Conservation (phyloP, 2,888 invertebrate genomes). For the Apeira syringaria region DNA sequence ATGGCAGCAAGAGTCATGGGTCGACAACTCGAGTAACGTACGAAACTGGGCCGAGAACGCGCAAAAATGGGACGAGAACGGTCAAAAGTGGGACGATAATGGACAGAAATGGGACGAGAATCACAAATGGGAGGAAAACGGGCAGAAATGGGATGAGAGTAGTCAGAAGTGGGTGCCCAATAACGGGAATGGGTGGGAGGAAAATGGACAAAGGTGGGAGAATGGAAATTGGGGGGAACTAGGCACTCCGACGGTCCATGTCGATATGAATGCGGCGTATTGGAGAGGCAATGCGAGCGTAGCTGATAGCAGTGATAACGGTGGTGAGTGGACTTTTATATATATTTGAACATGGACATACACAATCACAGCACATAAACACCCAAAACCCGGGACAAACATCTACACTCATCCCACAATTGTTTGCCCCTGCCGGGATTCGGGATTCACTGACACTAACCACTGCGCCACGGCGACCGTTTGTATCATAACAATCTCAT, state of each 20-base stretch:
- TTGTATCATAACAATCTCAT: too few relatives aligned
- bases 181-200: constrained; percentile 62
- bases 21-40: constrained; percentile 63
- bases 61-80: constrained; percentile 48
- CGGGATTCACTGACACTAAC: too few relatives aligned
- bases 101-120: constrained; percentile 52
- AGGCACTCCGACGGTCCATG: constrained; percentile 71
- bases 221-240: constrained; percentile 71
- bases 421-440: too few relatives aligned
- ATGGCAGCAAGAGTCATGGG: constrained; percentile 59
- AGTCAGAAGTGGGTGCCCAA: constrained; percentile 43
- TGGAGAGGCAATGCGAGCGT: constrained; percentile 74
- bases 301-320: constrained; percentile 78
- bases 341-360: too few relatives aligned
- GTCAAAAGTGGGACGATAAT: constrained; percentile 54
- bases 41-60: constrained; percentile 56
- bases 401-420: background rate
- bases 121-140: constrained; percentile 44
- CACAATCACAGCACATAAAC: too few relatives aligned
- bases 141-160: constrained; percentile 46
- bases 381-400: too few relatives aligned
- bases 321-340: constrained; percentile 50
- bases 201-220: constrained; percentile 54
- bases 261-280: constrained; percentile 69
- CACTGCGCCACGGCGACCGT: too few relatives aligned